Conservation (phyloP, 2,113 vertebrate genomes). For the Dromas ardeola region DNA sequence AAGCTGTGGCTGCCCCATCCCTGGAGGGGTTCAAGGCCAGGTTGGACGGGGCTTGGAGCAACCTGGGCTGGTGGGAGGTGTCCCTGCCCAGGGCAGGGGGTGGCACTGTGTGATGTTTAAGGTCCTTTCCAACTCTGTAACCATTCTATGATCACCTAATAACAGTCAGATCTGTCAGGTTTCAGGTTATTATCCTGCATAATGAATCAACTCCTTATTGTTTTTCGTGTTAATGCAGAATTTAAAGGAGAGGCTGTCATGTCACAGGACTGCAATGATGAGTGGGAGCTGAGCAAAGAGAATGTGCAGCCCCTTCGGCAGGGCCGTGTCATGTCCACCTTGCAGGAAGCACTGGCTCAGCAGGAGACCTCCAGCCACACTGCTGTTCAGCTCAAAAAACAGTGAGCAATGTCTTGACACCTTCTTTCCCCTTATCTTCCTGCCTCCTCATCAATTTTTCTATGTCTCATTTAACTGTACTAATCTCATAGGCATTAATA, state of each 20-base stretch:
- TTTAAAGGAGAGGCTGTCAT: conserved; percentile 41
- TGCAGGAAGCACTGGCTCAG: conserved; percentile 86
- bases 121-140: neutral
- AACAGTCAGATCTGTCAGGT: too few relatives aligned
- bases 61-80: neutral
- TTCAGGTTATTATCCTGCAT: neutral
- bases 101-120: neutral
- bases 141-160: neutral
- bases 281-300: conserved; percentile 97
- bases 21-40: neutral
- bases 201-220: neutral
- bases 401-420: conserved; percentile 69
- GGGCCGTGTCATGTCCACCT: conserved; percentile 83
- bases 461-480: neutral
- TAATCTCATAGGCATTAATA: neutral
- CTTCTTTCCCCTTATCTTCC: neutral
- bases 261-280: conserved; percentile 81
- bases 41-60: neutral
- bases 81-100: neutral
- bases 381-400: conserved; percentile 84
- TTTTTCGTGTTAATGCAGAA: neutral
- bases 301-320: conserved; percentile 92
- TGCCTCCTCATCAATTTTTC: neutral
- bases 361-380: conserved; percentile 79
- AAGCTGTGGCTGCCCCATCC: neutral